A percentile compares a stretch with the other conserved stretches of the same genome.
Evolutionary conservation across 2,113 vertebrate genomes (phyloP).

Genomic region (Anguilla rostrata): DNA sequence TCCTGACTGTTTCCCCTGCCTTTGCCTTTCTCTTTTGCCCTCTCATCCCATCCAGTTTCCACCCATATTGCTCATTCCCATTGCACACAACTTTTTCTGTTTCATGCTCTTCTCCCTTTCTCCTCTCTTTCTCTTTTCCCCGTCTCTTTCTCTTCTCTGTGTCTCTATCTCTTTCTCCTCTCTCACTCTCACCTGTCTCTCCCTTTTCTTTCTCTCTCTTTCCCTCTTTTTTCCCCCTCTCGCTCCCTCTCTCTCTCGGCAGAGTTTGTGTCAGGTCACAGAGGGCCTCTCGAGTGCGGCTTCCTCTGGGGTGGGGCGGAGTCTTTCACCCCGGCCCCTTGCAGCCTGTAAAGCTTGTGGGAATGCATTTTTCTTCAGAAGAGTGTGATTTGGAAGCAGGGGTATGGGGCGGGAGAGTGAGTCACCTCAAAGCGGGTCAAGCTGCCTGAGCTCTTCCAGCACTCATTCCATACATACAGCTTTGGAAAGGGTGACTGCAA

Average conservation of each 20-base stretch:
- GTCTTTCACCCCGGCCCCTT: neutral
- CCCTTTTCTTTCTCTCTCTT: neutral
- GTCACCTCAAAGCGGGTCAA: neutral
- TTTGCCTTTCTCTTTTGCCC: neutral
- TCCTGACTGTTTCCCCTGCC: neutral
- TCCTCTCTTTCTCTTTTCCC: too few species aligned
- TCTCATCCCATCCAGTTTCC: neutral
- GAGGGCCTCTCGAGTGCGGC: neutral
- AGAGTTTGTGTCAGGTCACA: neutral
- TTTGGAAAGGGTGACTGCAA: neutral
- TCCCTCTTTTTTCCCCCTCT: neutral
- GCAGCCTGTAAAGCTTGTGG: neutral
- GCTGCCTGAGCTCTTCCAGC: neutral
- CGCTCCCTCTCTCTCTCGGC: neutral
- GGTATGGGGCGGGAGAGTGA: neutral
- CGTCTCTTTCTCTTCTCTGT: neutral
- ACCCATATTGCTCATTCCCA: neutral
- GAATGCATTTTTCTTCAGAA: neutral
- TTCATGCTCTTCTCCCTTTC: too few species aligned
- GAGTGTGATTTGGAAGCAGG: neutral
- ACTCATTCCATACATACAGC: neutral
- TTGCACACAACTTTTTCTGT: neutral
- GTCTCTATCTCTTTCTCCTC: too few species aligned
- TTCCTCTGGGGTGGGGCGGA: neutral
- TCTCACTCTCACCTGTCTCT: neutral